Evolutionary conservation across 2,113 vertebrate genomes (phyloP).

Genomic region (Chascanopsetta lugubris): DNA sequence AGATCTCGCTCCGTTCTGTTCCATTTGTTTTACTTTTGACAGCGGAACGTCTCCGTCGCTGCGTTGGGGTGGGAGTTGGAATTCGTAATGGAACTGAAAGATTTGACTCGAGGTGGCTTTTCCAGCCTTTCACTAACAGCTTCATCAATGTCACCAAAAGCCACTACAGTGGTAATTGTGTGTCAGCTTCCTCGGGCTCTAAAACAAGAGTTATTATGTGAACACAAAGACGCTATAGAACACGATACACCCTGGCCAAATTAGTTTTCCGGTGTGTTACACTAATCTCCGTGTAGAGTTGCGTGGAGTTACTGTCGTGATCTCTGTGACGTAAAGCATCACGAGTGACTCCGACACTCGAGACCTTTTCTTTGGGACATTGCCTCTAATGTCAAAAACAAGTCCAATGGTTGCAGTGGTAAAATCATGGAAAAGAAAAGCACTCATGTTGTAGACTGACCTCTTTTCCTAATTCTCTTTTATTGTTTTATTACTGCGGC

Average conservation of each 20-base stretch:
- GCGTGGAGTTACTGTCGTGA: neutral
- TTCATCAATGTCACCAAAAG: conserved; percentile 56
- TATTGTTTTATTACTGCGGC: neutral
- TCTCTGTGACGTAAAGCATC: conserved; percentile 10
- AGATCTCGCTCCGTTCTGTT: conserved; percentile 23
- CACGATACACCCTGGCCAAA: conserved; percentile 26
- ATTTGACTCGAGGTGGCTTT: conserved; percentile 41
- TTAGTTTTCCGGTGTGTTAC: conserved; percentile 36
- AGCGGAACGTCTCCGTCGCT: conserved; percentile 24
- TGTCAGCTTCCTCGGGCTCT: conserved; percentile 38
- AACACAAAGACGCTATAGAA: conserved; percentile 32
- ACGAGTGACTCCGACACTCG: conserved; percentile 12
- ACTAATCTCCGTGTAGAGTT: conserved; percentile 20
- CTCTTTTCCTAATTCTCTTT: neutral
- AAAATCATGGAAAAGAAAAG: neutral
- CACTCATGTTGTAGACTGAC: neutral
- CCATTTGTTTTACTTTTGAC: conserved; percentile 33
- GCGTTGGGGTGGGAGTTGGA: conserved; percentile 7
- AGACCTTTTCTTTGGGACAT: neutral
- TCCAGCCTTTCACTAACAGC: conserved; percentile 28
- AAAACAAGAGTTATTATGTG: conserved; percentile 53
- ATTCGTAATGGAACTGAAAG: conserved; percentile 14
- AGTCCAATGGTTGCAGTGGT: neutral
- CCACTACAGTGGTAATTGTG: conserved; percentile 51
- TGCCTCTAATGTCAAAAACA: neutral